Base-by-base conservation (phyloP, 1,140 invertebrate species). In the Drosophila arizonae region DNA sequence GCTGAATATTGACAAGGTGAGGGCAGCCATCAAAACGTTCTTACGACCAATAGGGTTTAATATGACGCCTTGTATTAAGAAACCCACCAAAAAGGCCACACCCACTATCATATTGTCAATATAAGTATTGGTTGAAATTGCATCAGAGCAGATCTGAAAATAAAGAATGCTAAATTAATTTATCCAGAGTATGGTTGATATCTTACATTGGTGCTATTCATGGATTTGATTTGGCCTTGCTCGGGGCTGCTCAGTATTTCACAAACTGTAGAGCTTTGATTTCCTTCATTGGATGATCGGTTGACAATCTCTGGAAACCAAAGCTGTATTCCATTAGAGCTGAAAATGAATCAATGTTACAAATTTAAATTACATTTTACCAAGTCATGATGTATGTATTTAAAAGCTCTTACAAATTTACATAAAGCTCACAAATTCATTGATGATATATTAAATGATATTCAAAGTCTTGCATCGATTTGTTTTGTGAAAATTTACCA, bases 231-330 rank as follows among this genome's bases (percentile, higher is more conserved):
- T n/a, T 65, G 13, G 2, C 33, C 30, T 2, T 28, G 26, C 9
- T 72, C 76, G 0, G 72, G 78, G 10, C 55, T 78, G 6, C 79
- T 72, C 21, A 91, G 61, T 52, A 88, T 79, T 62, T 87, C 75
- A 43, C 90, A 91, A 4, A 90, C 80, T 1, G 90, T 90, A 0
- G 75, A 73, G 28, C 75, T 76, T 8, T 50, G 58, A 8, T 57
- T 66, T 58, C 65, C 68, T 2, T 57, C 30, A 10, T 69, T 78
- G 3, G 88, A 78, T 0, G 91, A 77, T 51, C 91, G 90, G 50
- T 92, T 92, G 2, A 92, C 84, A 66, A 92, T 92, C 61, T 92
- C 91, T 2, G 92, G 92, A 76, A 91, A 92, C 92, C 92, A 92
- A 17, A 92, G 58, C 21, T 92, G 81, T 78, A 92, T 84, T 17